A percentile compares a stretch with the other conserved stretches of the same genome.
phyloP scores from a whole-genome alignment of 2,113 vertebrate species.

The Canis aureus region DNA sequence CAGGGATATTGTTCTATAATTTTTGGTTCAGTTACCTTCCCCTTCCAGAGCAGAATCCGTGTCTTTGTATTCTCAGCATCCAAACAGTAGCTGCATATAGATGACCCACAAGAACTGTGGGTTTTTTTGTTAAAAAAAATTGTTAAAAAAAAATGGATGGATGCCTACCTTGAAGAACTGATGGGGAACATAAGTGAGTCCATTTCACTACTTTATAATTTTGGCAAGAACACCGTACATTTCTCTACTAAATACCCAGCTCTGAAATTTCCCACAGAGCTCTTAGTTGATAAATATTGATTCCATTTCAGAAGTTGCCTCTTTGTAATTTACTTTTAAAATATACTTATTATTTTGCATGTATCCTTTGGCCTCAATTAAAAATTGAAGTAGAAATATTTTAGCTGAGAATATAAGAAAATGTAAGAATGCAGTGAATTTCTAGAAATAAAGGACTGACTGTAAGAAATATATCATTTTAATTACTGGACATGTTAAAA shows the following conservation, averaged over 20 bases:
- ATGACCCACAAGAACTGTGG: not conserved
- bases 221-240: not conserved
- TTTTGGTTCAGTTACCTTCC: not conserved
- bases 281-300: not conserved
- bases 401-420: not conserved
- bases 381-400: conserved; percentile 20
- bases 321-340: conserved; percentile 31
- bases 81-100: not conserved
- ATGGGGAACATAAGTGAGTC: not conserved
- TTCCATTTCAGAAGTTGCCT: not conserved
- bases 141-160: not conserved
- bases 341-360: not conserved
- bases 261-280: not conserved
- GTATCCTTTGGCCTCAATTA: not conserved
- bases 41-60: not conserved
- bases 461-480: not conserved
- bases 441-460: not conserved
- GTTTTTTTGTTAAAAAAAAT: not conserved
- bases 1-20: not conserved
- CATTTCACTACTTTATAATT: not conserved
- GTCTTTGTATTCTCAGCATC: not conserved
- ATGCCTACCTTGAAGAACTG: not conserved
- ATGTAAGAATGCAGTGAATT: not conserved
- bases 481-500: not conserved
- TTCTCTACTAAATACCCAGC: not conserved